A percentile compares a stretch with the other conserved stretches of the same genome.
These are phyloP conservation scores for Drosophila sucinea DNA, from an alignment of 1,140 invertebrate species.

Conservation along the genomic window DNA sequence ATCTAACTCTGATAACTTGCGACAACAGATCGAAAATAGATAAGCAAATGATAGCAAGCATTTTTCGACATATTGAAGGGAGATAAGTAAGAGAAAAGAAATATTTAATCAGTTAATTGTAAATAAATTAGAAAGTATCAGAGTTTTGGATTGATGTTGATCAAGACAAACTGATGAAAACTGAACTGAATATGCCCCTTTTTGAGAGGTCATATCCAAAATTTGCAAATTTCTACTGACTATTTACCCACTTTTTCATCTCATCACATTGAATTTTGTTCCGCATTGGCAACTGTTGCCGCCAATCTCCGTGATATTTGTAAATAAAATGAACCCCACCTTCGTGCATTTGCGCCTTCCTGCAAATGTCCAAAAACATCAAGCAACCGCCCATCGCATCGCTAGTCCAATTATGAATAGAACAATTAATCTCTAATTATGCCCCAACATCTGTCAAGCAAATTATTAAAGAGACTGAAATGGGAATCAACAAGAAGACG, in stretches of 20 bases:
- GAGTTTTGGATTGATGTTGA: no score
- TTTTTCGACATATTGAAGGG: no score
- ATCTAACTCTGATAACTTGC: no score
- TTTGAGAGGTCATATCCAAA: not conserved
- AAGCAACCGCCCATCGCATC: conserved; percentile 23
- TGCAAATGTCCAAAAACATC: conserved; percentile 74
- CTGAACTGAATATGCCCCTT: no score
- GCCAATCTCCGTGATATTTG: conserved; percentile 43
- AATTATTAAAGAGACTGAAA: conserved; percentile 72
- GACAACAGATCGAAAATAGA: no score
- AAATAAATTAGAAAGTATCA: no score
- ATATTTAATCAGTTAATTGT: no score
- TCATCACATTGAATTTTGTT: conserved; percentile 45
- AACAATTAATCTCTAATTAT: conserved; percentile 82
- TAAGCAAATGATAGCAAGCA: no score
- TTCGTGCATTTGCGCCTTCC: conserved; percentile 50
- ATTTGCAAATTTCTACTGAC: not conserved
- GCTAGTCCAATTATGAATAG: conserved; percentile 76
- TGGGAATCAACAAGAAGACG: conserved; percentile 57
- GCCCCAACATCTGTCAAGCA: conserved; percentile 77
- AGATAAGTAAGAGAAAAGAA: no score
- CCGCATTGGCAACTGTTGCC: conserved; percentile 68
- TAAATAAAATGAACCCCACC: conserved; percentile 45
- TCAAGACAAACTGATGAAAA: no score
- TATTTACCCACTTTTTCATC: conserved; percentile 10